Conservation (phyloP, 2,888 invertebrate species). For the Rhagonycha fulva region DNA sequence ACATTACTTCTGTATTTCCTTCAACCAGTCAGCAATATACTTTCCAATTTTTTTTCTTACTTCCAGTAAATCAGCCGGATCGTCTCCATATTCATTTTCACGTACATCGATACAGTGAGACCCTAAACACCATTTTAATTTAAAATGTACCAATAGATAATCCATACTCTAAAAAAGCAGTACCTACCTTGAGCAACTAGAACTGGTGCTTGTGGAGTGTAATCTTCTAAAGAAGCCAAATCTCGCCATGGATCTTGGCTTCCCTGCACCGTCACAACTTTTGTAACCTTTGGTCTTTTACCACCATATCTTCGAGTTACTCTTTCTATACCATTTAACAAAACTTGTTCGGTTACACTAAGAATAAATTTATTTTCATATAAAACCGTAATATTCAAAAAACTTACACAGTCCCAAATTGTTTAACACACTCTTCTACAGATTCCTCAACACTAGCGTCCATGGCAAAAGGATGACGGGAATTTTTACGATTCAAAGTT, state of each 20-base stretch:
- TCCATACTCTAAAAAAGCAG: not conserved
- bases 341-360: slow-evolving; percentile 8
- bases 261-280: slow-evolving; percentile 9
- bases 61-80: not conserved
- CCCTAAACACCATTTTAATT: not conserved
- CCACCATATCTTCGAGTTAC: slow-evolving; percentile 11
- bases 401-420: slow-evolving; percentile 8
- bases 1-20: not conserved
- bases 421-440: slow-evolving; percentile 6
- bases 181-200: not conserved
- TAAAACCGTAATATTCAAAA: not conserved
- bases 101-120: not conserved
- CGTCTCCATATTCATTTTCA: not conserved
- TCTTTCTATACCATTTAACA: not conserved
- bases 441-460: slow-evolving; percentile 12
- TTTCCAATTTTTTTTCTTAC: slow-evolving; percentile 1
- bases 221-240: slow-evolving; percentile 1
- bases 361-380: not conserved
- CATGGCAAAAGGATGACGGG: slow-evolving; percentile 10
- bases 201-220: slow-evolving; percentile 2
- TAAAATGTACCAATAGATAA: not conserved
- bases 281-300: slow-evolving; percentile 5
- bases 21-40: slow-evolving; percentile 8
- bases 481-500: slow-evolving; percentile 10
- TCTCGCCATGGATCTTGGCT: slow-evolving; percentile 10